phyloP scores from a whole-genome alignment of 2,888 invertebrate genomes.

The Lasioglossum zephyrum region DNA sequence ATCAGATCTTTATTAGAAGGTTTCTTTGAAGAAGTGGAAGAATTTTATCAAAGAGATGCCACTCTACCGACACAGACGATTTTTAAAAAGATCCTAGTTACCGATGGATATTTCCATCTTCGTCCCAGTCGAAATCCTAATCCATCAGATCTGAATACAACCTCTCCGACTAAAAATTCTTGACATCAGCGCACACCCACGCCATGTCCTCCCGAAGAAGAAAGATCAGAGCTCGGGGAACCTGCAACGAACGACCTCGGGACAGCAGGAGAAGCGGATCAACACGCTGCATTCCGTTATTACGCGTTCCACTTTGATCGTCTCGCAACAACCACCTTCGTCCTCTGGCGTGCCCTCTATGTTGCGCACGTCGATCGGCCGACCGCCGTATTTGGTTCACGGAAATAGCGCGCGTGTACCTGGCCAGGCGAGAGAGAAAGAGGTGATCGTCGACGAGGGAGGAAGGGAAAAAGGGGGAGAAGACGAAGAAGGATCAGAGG shows the following conservation, averaged over 20 bases:
- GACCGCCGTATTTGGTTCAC: conserved; percentile 69
- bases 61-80: no score
- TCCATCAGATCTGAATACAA: background rate
- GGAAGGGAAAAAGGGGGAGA: background rate
- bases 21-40: no score
- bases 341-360: conserved; percentile 35
- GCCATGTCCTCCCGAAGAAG: background rate
- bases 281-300: conserved; percentile 71
- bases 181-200: conserved; percentile 2
- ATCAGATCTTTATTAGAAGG: background rate
- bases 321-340: conserved; percentile 45
- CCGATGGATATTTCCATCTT: no score
- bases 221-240: background rate
- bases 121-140: background rate
- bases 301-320: conserved; percentile 72
- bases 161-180: background rate
- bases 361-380: conserved; percentile 48
- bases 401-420: conserved; percentile 66
- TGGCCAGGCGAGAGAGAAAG: background rate
- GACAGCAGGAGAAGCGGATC: conserved; percentile 63
- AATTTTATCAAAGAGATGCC: no score
- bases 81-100: background rate
- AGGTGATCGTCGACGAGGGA: background rate
- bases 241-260: conserved; percentile 12
- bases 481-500: conserved; percentile 59